Conservation (phyloP, 2,113 vertebrate species). For the Chrysemys picta region DNA sequence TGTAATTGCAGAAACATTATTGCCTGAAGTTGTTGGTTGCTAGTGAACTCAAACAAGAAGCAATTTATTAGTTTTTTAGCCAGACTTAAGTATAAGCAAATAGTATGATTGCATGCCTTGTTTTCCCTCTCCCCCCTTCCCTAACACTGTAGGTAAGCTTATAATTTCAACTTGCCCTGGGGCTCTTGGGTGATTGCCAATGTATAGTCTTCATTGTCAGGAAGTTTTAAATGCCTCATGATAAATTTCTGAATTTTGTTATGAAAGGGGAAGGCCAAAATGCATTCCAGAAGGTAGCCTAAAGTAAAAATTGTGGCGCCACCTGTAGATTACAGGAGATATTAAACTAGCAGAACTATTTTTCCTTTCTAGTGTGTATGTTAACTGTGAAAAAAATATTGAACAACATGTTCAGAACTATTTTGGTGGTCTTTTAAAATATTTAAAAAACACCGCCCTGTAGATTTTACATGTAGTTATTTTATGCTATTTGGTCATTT, state of each 20-base stretch:
- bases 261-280: slow-evolving; percentile 54
- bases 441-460: slow-evolving; percentile 9
- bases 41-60: neutral
- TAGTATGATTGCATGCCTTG: neutral
- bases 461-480: neutral
- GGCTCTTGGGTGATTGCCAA: slow-evolving; percentile 13
- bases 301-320: neutral
- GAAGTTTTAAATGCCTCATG: neutral
- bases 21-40: neutral
- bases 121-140: neutral
- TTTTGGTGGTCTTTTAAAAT: slow-evolving; percentile 53
- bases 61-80: neutral
- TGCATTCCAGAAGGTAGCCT: slow-evolving; percentile 4
- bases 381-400: slow-evolving; percentile 50
- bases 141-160: neutral
- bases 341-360: neutral
- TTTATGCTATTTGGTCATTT: slow-evolving; percentile 28
- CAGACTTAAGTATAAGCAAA: neutral
- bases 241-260: slow-evolving; percentile 48
- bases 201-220: fast-evolving
- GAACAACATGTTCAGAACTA: slow-evolving; percentile 56
- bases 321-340: neutral
- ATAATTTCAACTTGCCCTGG: neutral
- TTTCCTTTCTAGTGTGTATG: neutral
- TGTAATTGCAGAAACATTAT: neutral